A percentile compares a stretch with the other conserved stretches of the same genome.
Conservation (phyloP, 2,888 invertebrate species). For the Athalia rosae region DNA sequence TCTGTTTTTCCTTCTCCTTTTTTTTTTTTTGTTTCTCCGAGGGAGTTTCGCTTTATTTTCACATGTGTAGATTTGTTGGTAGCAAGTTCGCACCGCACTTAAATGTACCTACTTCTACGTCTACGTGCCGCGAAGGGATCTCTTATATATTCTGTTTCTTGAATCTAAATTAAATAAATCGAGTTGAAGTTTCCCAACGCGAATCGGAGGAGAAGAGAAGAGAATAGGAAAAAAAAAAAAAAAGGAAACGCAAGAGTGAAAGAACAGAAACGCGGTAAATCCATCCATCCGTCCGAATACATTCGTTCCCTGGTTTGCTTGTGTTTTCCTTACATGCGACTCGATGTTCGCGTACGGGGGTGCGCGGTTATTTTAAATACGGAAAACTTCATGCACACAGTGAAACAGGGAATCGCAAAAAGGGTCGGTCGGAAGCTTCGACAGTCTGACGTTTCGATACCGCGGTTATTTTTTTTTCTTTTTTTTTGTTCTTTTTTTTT, state of each 20-base stretch:
- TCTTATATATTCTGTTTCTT: not conserved
- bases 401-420: not conserved
- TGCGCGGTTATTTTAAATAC: not conserved
- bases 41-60: too few relatives aligned
- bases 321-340: too few relatives aligned
- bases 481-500: too few relatives aligned
- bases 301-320: not conserved
- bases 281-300: too few relatives aligned
- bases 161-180: conserved; percentile 4
- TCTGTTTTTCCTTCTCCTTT: too few relatives aligned
- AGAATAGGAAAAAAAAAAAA: too few relatives aligned
- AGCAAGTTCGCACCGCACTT: not conserved
- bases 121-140: not conserved
- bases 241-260: too few relatives aligned
- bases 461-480: too few relatives aligned
- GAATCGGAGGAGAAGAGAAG: too few relatives aligned
- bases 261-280: too few relatives aligned
- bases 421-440: not conserved
- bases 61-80: not conserved
- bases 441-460: not conserved
- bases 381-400: not conserved
- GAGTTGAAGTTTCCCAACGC: not conserved
- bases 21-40: too few relatives aligned
- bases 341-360: too few relatives aligned
- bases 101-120: not conserved